A percentile compares a stretch with the other conserved stretches of the same genome.
Evolutionary conservation across 2,888 invertebrate species (phyloP).

Genomic region (Nephrotoma appendiculata): DNA sequence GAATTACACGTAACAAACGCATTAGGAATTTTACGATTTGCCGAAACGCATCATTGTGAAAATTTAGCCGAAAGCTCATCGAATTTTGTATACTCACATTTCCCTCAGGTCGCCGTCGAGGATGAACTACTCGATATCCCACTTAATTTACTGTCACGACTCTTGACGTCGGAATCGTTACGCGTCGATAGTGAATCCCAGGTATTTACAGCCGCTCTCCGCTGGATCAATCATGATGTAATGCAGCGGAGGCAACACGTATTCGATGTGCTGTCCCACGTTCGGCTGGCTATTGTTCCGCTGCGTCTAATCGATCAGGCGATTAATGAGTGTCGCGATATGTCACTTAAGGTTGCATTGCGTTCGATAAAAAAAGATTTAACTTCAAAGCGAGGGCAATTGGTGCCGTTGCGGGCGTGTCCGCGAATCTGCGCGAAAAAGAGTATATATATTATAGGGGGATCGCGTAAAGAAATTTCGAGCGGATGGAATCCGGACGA

Average conservation of each 20-base stretch:
- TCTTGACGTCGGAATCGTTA: constrained; percentile 73
- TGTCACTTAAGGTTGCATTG: constrained; percentile 65
- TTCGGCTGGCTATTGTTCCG: constrained; percentile 72
- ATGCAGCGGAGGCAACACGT: constrained; percentile 63
- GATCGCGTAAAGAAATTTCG: constrained; percentile 64
- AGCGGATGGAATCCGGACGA: constrained; percentile 64
- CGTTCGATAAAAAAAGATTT: constrained; percentile 67
- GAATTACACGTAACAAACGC: constrained; percentile 80
- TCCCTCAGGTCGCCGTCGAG: constrained; percentile 63
- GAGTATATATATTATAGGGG: constrained; percentile 77
- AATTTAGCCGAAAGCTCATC: constrained; percentile 63
- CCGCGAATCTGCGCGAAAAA: constrained; percentile 77
- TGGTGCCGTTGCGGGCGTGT: constrained; percentile 59
- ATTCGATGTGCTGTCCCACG: constrained; percentile 69
- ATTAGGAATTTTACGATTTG: constrained; percentile 80
- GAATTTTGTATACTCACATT: constrained; percentile 71
- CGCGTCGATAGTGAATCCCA: constrained; percentile 81
- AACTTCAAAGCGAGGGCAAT: constrained; percentile 55
- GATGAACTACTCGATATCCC: constrained; percentile 79
- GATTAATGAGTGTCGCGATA: constrained; percentile 62
- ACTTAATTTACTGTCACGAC: constrained; percentile 55
- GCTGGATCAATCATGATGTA: constrained; percentile 77
- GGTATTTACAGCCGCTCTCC: constrained; percentile 73
- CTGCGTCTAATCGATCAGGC: constrained; percentile 63
- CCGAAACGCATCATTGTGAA: constrained; percentile 72